Base-by-base conservation (phyloP, 2,113 vertebrate genomes). In the Theristicus caerulescens region DNA sequence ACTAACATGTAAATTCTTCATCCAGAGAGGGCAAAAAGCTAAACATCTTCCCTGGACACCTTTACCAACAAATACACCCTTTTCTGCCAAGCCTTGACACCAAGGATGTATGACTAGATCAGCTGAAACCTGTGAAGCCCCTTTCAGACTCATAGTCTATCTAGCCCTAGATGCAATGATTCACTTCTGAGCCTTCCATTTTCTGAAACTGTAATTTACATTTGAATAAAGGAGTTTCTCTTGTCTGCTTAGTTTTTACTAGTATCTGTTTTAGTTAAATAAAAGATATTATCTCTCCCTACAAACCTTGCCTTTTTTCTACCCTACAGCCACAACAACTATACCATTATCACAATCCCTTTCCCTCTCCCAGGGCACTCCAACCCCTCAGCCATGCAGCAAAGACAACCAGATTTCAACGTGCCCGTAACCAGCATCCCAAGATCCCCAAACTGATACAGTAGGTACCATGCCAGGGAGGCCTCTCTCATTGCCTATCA, bases 91-190 rank as follows among this genome's bases (percentile, higher is more conserved):
- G 29, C n/a, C 54, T 64, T 55, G 24, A 55, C 21, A 59, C 13
- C 2, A 25, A 91, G 36, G 32, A 27, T 66, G 16, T 15, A 34
- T 0, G 0, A 34, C 29, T 27, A 51, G 10, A 51, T 58, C 11
- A 88, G 16, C 19, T 72, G 82, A 90, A 72, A 90, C 9, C 44
- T 64, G 31, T 34, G 26, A 88, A 69, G 15, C 7, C 25, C 6
- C 13, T 76, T 59, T 80, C 44, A 67, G 65, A 11, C 12, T 76
- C 1, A 1, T 36, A 12, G 13, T 36, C 32, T 54, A 24, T 9
- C 7, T 11, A 82, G 25, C 8, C 25, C 9, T 27, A 81, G 52
- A 82, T 9, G 3, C 16, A 58, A 12, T 7, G 31, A 25, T 47
- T 74, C 12, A 34, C 32, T 85, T 62, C 12, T 58, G 42, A 92